phyloP scores from a whole-genome alignment of 1,140 invertebrate species.

The Bombus ignitus region DNA sequence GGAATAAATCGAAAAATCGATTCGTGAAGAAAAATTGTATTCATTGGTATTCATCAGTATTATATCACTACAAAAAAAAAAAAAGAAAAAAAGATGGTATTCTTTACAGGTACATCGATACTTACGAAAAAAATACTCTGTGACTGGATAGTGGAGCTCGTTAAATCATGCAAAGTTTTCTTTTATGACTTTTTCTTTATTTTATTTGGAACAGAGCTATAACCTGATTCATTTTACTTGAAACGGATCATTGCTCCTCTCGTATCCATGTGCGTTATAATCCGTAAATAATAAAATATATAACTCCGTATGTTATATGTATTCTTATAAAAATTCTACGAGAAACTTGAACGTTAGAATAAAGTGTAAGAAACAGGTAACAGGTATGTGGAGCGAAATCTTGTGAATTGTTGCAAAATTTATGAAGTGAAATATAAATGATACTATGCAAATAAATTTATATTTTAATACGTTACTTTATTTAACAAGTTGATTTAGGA shows the following conservation, averaged over 20 bases:
- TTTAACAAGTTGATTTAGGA: neutral
- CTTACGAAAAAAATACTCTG: neutral
- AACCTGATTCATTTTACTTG: neutral
- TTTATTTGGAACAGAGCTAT: neutral
- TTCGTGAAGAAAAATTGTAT: neutral
- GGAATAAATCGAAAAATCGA: neutral
- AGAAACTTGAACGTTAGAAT: neutral
- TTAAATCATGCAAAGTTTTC: neutral
- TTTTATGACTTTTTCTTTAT: neutral
- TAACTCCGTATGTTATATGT: neutral
- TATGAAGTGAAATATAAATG: neutral
- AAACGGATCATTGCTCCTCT: neutral
- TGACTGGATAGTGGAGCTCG: neutral
- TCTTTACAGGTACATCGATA: neutral
- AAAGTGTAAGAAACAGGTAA: neutral
- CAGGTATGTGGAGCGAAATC: neutral
- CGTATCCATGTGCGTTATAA: neutral
- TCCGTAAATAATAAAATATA: neutral
- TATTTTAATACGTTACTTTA: neutral
- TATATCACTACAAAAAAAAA: neutral
- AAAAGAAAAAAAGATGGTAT: neutral
- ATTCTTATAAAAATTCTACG: neutral
- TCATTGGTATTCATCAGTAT: no score
- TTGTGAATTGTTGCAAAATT: neutral
- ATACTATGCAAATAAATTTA: neutral